Evolutionary conservation across 1,140 invertebrate genomes (phyloP).

Genomic region (Lysiphlebus fabarum): DNA sequence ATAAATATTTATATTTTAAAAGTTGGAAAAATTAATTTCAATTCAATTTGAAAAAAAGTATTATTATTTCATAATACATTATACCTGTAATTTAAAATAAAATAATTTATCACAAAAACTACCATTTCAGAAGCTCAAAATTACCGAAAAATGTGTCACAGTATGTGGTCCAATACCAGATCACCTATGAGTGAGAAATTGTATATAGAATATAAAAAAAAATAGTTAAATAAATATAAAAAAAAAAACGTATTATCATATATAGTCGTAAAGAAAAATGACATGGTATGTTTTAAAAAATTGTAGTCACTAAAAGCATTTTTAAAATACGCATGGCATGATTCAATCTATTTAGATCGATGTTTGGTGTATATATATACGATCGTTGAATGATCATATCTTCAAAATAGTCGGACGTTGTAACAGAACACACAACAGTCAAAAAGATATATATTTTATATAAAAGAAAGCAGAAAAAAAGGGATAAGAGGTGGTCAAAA

Average conservation of each 20-base stretch:
- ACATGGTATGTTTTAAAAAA: constrained; percentile 33
- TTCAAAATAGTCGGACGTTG: not conserved
- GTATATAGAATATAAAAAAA: not conserved
- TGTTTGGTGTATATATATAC: constrained; percentile 4
- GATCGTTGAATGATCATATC: constrained; percentile 25
- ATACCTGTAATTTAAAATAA: too few relatives aligned
- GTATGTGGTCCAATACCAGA: not conserved
- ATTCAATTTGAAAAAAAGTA: too few relatives aligned
- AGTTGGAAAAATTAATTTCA: too few relatives aligned
- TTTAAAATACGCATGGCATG: constrained; percentile 39
- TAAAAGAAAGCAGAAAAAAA: too few relatives aligned
- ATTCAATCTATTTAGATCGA: constrained; percentile 42
- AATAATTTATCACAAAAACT: too few relatives aligned
- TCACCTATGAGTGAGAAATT: not conserved
- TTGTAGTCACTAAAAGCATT: constrained; percentile 44
- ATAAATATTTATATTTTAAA: too few relatives aligned
- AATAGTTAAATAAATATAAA: not conserved
- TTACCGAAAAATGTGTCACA: not conserved
- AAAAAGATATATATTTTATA: too few relatives aligned
- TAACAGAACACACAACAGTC: too few relatives aligned
- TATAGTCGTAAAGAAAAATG: constrained; percentile 23
- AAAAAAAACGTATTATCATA: constrained; percentile 9
- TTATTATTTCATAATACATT: too few relatives aligned
- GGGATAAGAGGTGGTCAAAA: too few relatives aligned
- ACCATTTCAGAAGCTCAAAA: too few relatives aligned